A percentile compares a stretch with the other conserved stretches of the same genome.
Conservation (phyloP, 1,140 invertebrate genomes). For the Drosophila novamexicana region DNA sequence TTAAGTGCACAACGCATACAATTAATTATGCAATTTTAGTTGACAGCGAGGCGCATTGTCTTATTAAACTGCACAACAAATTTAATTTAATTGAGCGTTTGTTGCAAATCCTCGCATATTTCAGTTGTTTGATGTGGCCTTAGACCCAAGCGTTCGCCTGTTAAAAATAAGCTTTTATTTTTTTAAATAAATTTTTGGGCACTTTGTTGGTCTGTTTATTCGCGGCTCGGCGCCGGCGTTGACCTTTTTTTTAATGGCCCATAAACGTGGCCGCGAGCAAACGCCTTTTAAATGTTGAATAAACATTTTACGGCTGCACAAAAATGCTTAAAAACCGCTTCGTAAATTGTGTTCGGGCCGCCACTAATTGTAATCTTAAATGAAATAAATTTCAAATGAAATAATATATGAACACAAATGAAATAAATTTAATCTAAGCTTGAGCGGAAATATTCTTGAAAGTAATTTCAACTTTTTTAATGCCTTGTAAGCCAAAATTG, state of each 20-base stretch:
- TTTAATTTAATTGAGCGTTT: constrained; percentile 75
- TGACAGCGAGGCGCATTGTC: background rate
- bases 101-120: constrained; percentile 38
- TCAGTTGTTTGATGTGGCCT: constrained; percentile 72
- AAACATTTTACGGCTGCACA: constrained; percentile 71
- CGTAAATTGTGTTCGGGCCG: constrained; percentile 44
- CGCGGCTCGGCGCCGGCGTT: constrained; percentile 34
- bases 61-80: background rate
- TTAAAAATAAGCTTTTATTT: constrained; percentile 82
- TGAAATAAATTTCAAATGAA: constrained; percentile 16
- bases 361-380: constrained; percentile 49
- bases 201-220: constrained; percentile 72
- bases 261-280: constrained; percentile 74
- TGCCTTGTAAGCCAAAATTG: constrained; percentile 1
- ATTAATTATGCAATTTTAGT: constrained; percentile 60
- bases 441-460: background rate
- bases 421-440: background rate
- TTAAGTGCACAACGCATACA: constrained; percentile 32
- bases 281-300: constrained; percentile 81
- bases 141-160: constrained; percentile 56
- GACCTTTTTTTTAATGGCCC: constrained; percentile 75
- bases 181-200: constrained; percentile 78
- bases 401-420: background rate
- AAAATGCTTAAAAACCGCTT: constrained; percentile 71
- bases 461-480: background rate